Percentiles rank a stretch among this genome's conserved stretches.
phyloP scores from a whole-genome alignment of 2,888 invertebrate genomes.

The Oxytorus armatus region DNA sequence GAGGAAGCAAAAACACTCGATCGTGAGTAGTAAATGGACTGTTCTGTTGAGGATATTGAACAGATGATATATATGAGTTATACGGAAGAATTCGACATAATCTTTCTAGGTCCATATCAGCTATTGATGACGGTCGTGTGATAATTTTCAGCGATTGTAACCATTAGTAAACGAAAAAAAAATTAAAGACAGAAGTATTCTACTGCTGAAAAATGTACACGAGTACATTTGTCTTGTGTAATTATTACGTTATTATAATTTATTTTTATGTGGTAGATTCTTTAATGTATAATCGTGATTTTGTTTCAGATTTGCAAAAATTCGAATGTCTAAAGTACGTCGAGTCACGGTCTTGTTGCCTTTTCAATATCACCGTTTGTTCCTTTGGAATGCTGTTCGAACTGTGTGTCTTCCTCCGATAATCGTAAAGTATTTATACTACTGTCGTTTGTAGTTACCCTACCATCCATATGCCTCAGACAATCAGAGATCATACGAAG shows the following conservation, averaged over 20 bases:
- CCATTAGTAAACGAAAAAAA: neutral
- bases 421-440: constrained; percentile 38
- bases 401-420: constrained; percentile 3
- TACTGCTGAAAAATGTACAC: neutral
- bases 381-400: constrained; percentile 11
- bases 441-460: neutral
- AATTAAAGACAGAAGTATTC: neutral
- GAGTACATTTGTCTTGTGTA: neutral
- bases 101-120: neutral
- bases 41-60: neutral
- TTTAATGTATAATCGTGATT: neutral
- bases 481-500: neutral
- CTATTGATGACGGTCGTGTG: neutral
- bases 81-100: neutral
- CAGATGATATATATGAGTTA: neutral
- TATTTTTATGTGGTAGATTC: neutral
- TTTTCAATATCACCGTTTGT: constrained; percentile 12
- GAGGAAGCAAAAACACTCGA: neutral
- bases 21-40: neutral
- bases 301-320: neutral
- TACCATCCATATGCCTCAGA: constrained; percentile 10
- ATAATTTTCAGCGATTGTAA: neutral
- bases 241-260: neutral
- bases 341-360: constrained; percentile 1
- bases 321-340: neutral